These are phyloP conservation scores for Nemoura dubitans DNA, from an alignment of 2,888 invertebrate genomes.

Conservation along the genomic window DNA sequence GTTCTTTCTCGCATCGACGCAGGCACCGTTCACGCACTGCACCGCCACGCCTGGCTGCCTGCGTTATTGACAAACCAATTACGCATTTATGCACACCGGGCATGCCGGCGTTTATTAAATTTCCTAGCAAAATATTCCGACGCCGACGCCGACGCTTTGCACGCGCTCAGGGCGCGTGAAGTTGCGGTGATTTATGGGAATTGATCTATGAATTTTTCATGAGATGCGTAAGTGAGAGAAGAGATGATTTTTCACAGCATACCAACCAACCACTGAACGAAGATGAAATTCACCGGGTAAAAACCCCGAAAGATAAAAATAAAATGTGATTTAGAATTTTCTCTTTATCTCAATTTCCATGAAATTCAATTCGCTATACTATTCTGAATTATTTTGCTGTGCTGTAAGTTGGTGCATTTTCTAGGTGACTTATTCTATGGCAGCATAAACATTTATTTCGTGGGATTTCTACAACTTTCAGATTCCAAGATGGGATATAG, in stretches of 20 bases:
- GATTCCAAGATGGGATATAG: too few relatives aligned
- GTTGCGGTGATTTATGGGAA: conserved; percentile 48
- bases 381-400: background rate
- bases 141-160: background rate
- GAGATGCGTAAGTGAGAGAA: conserved; percentile 30
- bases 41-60: background rate
- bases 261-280: background rate
- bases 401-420: background rate
- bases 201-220: conserved; percentile 49
- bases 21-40: background rate
- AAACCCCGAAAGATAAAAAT: background rate
- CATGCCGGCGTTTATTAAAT: conserved; percentile 38
- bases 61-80: conserved; percentile 48
- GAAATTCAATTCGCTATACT: conserved; percentile 28
- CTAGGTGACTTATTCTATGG: too few relatives aligned
- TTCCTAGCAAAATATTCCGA: conserved; percentile 15
- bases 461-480: too few relatives aligned
- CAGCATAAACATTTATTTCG: too few relatives aligned
- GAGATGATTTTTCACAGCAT: background rate
- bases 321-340: conserved; percentile 38
- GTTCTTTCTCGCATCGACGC: too few relatives aligned
- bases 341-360: conserved; percentile 37
- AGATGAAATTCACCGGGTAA: conserved; percentile 8
- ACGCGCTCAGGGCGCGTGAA: background rate
- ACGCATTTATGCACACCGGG: conserved; percentile 1